A percentile compares a stretch with the other conserved stretches of the same genome.
These are phyloP conservation scores for Zaprionus vittiger DNA, from an alignment of 1,140 invertebrate species.

Conservation along the genomic window DNA sequence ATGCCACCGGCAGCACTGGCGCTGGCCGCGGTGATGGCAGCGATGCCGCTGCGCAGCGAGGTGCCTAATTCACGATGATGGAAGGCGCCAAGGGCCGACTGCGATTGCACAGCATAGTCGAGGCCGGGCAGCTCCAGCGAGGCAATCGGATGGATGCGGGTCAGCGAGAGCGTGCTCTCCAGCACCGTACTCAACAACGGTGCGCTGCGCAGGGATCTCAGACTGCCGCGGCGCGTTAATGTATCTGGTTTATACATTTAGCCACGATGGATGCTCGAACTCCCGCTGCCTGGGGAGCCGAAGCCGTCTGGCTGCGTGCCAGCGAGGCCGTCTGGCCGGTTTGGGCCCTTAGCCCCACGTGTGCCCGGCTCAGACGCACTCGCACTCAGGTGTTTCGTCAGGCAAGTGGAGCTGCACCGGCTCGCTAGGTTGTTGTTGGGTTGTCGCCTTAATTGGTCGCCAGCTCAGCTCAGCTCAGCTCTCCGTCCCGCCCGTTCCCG, in stretches of 20 bases:
- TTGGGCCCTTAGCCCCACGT: slow-evolving; percentile 1
- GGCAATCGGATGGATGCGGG: slow-evolving; percentile 83
- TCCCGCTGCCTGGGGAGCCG: slow-evolving; percentile 1
- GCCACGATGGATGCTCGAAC: slow-evolving; percentile 13
- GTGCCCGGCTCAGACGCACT: not conserved
- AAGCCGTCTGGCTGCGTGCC: not conserved
- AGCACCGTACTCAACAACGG: slow-evolving; percentile 81
- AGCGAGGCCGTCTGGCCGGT: not conserved
- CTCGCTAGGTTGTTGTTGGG: not conserved
- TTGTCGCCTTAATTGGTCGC: slow-evolving; percentile 7
- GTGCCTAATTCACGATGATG: slow-evolving; percentile 77
- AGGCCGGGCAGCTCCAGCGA: slow-evolving; percentile 82
- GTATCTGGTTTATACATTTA: slow-evolving; percentile 84
- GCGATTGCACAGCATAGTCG: slow-evolving; percentile 80
- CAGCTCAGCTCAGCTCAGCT: not conserved
- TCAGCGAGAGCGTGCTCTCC: slow-evolving; percentile 81
- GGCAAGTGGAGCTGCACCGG: not conserved
- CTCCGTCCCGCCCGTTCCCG: not conserved
- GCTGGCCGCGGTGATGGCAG: slow-evolving; percentile 70
- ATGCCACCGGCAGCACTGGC: slow-evolving; percentile 66
- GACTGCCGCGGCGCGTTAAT: slow-evolving; percentile 80
- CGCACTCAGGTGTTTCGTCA: not conserved
- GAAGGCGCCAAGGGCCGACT: slow-evolving; percentile 64
- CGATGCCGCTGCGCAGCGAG: slow-evolving; percentile 77
- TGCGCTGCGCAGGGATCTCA: slow-evolving; percentile 83